Conservation (phyloP, 2,888 invertebrate genomes). For the Pachliopta kotzebuea region DNA sequence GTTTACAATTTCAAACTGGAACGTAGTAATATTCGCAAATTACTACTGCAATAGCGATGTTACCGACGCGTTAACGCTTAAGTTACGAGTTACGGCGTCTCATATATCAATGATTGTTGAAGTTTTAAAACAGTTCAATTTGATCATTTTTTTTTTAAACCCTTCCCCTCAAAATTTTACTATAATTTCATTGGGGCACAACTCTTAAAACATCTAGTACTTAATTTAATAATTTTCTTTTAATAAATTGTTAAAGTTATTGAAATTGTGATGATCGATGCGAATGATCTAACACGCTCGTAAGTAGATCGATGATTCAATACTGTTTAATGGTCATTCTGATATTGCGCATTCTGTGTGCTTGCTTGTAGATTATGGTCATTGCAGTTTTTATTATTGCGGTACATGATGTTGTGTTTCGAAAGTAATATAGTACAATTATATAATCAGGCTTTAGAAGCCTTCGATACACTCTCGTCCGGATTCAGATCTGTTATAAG, state of each 20-base stretch:
- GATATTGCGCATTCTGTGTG: too few relatives aligned
- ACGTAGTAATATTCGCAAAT: too few relatives aligned
- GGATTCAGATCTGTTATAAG: conserved; percentile 31
- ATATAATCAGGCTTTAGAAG: conserved; percentile 25
- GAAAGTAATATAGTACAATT: conserved; percentile 12
- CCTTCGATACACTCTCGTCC: conserved; percentile 40
- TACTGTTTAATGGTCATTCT: too few relatives aligned
- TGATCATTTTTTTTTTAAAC: neutral
- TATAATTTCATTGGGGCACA: conserved; percentile 55
- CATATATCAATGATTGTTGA: neutral
- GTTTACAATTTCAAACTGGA: too few relatives aligned
- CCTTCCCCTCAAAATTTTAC: neutral
- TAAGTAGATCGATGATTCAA: too few relatives aligned
- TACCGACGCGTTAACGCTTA: too few relatives aligned
- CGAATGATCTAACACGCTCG: too few relatives aligned
- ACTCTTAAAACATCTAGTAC: conserved; percentile 66
- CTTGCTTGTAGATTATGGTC: too few relatives aligned
- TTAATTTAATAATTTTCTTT: conserved; percentile 52
- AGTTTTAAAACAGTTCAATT: neutral
- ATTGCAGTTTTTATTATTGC: too few relatives aligned
- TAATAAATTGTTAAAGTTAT: neutral
- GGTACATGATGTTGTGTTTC: neutral
- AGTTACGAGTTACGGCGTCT: too few relatives aligned
- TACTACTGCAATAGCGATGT: too few relatives aligned
- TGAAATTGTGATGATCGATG: neutral